A percentile compares a stretch with the other conserved stretches of the same genome.
phyloP scores from a whole-genome alignment of 2,797 vertebrate species.

The Myoxocephalus aenaeus region DNA sequence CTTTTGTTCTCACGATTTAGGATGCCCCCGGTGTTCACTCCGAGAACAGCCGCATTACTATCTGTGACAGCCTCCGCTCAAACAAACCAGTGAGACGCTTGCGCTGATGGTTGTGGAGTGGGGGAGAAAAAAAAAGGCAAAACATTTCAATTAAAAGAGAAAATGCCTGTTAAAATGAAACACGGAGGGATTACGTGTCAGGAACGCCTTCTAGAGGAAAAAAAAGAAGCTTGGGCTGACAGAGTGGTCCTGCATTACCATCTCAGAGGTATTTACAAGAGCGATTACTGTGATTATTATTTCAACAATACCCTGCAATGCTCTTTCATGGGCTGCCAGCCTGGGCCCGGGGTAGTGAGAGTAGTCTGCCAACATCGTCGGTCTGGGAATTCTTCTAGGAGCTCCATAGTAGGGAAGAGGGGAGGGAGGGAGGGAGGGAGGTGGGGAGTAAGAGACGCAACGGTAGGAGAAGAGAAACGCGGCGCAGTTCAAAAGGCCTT shows the following conservation, averaged over 20 bases:
- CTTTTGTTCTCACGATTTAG: neutral
- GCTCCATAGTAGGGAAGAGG: constrained; percentile 53
- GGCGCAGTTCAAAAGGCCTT: constrained; percentile 78
- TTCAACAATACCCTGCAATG: constrained; percentile 86
- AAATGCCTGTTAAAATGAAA: constrained; percentile 69
- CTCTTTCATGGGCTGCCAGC: constrained; percentile 88
- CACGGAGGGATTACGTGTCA: constrained; percentile 67
- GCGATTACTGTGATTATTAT: constrained; percentile 87
- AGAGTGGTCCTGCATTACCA: constrained; percentile 72
- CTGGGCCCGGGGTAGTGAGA: constrained; percentile 68
- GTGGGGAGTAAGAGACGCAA: constrained; percentile 15
- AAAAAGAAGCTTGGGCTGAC: constrained; percentile 76
- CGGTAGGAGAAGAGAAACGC: constrained; percentile 26
- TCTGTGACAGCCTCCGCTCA: constrained; percentile 19
- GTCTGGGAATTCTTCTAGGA: constrained; percentile 77
- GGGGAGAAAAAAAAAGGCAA: constrained; percentile 50
- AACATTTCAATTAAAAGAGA: constrained; percentile 65
- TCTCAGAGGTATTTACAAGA: constrained; percentile 85
- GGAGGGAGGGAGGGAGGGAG: neutral
- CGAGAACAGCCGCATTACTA: constrained; percentile 12
- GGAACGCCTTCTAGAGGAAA: constrained; percentile 64
- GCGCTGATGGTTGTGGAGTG: constrained; percentile 36
- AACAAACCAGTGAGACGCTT: constrained; percentile 36
- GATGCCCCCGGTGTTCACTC: constrained; percentile 49
- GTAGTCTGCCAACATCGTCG: constrained; percentile 77